Percentiles rank a stretch among this genome's conserved stretches.
Conservation (phyloP, 2,113 vertebrate genomes). For the Aphyosemion australe region DNA sequence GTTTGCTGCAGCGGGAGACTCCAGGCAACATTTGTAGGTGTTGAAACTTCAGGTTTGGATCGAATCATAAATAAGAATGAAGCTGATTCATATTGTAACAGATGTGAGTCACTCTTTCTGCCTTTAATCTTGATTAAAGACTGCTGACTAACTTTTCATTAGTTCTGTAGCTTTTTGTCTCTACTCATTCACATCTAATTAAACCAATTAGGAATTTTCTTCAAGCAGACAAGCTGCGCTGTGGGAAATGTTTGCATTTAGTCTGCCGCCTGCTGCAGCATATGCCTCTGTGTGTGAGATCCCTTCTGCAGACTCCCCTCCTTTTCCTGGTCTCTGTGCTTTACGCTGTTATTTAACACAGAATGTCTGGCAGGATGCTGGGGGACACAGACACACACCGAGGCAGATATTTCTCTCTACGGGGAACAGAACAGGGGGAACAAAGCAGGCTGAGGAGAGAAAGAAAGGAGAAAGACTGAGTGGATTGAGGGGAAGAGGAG, state of each 20-base stretch:
- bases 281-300: constrained; percentile 7
- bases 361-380: constrained; percentile 26
- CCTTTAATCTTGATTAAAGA: background rate
- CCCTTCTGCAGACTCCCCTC: background rate
- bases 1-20: too few relatives aligned
- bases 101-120: background rate
- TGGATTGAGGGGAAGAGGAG: background rate
- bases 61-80: too few relatives aligned
- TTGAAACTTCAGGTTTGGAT: too few relatives aligned
- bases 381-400: constrained; percentile 16
- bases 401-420: constrained; percentile 16
- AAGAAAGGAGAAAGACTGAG: background rate
- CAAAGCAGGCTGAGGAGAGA: constrained; percentile 2
- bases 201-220: constrained; percentile 11
- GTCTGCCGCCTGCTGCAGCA: constrained; percentile 5
- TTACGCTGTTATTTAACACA: constrained; percentile 28
- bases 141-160: background rate
- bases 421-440: background rate
- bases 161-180: background rate
- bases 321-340: background rate
- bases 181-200: constrained; percentile 7
- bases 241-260: constrained; percentile 30
- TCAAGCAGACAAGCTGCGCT: constrained; percentile 17
- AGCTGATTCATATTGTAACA: background rate
- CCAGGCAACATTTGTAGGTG: too few relatives aligned